Evolutionary conservation across 2,797 vertebrate genomes (phyloP).

Genomic region (Epinephelus malabaricus): DNA sequence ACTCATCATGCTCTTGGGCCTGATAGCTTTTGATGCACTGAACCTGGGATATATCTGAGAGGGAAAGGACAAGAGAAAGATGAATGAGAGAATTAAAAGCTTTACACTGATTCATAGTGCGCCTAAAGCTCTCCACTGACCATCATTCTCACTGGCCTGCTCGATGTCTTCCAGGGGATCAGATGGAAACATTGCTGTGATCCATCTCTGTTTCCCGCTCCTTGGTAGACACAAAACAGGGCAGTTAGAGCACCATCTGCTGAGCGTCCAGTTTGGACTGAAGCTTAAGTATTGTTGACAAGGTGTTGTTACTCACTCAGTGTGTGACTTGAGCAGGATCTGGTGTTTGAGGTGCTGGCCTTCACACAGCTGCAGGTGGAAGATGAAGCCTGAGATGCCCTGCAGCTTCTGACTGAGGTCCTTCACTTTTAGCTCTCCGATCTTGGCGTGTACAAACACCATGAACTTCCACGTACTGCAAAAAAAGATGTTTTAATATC

Average conservation of each 20-base stretch:
- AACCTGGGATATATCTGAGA: conserved; percentile 90
- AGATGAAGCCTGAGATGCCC: conserved; percentile 92
- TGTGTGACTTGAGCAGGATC: conserved; percentile 92
- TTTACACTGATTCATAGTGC: not conserved
- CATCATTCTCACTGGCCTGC: conserved; percentile 88
- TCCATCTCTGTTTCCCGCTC: conserved; percentile 94
- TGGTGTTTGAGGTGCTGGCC: conserved; percentile 91
- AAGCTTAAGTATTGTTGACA: not conserved
- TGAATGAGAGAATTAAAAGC: conserved; percentile 2
- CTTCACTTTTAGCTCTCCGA: conserved; percentile 91
- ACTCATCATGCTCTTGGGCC: conserved; percentile 91
- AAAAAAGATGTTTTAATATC: not conserved
- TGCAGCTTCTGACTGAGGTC: conserved; percentile 93
- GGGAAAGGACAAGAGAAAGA: conserved; percentile 9
- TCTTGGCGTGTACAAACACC: conserved; percentile 92
- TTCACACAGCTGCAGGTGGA: conserved; percentile 92
- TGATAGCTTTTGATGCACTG: conserved; percentile 94
- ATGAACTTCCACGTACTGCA: conserved; percentile 91
- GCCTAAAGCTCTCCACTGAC: conserved; percentile 75
- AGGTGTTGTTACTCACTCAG: conserved; percentile 86
- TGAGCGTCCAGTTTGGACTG: not conserved
- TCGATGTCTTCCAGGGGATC: conserved; percentile 85
- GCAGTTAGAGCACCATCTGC: not conserved
- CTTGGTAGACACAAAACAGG: conserved; percentile 71
- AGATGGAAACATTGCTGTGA: conserved; percentile 92